Evolutionary conservation across 1,140 invertebrate species (phyloP).

Genomic region (Olivierus martensii): DNA sequence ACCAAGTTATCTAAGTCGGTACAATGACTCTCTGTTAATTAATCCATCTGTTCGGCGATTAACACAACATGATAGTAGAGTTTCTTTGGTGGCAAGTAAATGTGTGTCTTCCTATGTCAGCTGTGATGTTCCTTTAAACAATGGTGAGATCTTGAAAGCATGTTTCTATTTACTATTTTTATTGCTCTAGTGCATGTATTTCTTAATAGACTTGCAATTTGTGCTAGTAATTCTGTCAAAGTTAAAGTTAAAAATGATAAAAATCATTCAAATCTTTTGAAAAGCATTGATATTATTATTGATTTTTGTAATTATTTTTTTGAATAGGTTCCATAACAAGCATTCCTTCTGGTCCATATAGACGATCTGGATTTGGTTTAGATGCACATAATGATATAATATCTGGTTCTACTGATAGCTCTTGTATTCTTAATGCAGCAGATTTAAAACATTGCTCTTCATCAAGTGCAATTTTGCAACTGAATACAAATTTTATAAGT

Average conservation of each 20-base stretch:
- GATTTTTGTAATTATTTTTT: too few relatives aligned
- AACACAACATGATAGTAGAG: slow-evolving; percentile 1
- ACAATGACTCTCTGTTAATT: background rate
- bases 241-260: too few relatives aligned
- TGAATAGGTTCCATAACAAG: background rate
- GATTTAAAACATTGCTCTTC: slow-evolving; percentile 4
- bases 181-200: background rate
- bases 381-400: too few relatives aligned
- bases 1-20: background rate
- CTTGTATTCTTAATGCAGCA: background rate
- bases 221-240: too few relatives aligned
- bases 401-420: background rate
- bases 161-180: background rate
- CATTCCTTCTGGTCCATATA: background rate
- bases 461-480: slow-evolving; percentile 6
- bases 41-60: slow-evolving; percentile 3
- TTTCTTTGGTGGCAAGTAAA: background rate
- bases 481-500: too few relatives aligned
- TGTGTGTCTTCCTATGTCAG: slow-evolving; percentile 1
- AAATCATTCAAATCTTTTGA: too few relatives aligned
- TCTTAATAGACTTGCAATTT: background rate
- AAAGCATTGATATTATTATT: too few relatives aligned
- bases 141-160: slow-evolving; percentile 2
- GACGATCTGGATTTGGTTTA: slow-evolving; percentile 4
- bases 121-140: background rate